phyloP scores from a whole-genome alignment of 2,888 invertebrate genomes.

The Drosophila nigritarsus region DNA sequence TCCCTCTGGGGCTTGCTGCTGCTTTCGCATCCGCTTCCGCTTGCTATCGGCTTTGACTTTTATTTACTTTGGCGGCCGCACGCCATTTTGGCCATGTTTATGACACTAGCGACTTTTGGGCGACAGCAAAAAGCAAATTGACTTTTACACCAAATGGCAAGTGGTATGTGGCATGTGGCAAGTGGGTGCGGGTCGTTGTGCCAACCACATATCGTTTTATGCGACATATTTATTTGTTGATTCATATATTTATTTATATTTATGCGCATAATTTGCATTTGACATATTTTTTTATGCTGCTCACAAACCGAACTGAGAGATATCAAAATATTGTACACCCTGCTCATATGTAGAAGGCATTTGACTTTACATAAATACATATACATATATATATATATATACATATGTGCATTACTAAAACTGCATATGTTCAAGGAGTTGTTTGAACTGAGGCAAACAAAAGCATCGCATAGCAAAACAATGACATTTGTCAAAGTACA shows the following conservation, averaged over 20 bases:
- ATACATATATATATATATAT: conserved; percentile 10
- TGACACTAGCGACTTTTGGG: conserved; percentile 72
- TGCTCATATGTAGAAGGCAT: conserved; percentile 2
- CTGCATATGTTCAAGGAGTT: neutral
- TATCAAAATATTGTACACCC: conserved; percentile 44
- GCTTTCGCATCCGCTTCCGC: conserved; percentile 6
- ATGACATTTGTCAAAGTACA: neutral
- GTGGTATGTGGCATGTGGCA: neutral
- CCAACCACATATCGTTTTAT: conserved; percentile 49
- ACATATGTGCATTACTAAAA: conserved; percentile 1
- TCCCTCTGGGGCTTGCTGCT: neutral
- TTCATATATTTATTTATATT: conserved; percentile 60
- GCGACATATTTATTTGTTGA: conserved; percentile 73
- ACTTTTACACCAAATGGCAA: conserved; percentile 47
- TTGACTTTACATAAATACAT: conserved; percentile 10
- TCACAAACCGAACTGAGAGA: conserved; percentile 17
- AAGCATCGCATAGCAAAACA: conserved; percentile 5
- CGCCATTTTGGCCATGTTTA: conserved; percentile 67
- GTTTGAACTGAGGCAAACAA: neutral
- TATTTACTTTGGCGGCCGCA: conserved; percentile 64
- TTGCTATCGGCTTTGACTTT: conserved; percentile 30
- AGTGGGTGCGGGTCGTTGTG: conserved; percentile 2
- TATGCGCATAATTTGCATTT: conserved; percentile 77
- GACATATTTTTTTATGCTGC: conserved; percentile 77
- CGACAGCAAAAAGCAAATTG: conserved; percentile 69